These are phyloP conservation scores for Caenorhabditis inopinata DNA, from an alignment of 1,140 invertebrate species.

Conservation along the genomic window DNA sequence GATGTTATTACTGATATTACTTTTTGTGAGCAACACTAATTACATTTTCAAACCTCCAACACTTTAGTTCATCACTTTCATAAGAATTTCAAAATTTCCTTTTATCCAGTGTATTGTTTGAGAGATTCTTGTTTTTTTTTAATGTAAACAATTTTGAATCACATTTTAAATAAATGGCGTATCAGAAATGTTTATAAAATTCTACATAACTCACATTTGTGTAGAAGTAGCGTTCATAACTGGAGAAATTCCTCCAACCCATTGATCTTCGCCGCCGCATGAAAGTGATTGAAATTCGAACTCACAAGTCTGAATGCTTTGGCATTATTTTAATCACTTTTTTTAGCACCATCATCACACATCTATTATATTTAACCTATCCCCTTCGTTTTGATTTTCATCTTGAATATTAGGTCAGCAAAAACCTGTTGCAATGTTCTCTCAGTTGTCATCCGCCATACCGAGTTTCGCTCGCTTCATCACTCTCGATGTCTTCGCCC, in stretches of 20 bases:
- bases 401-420: neutral
- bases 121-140: too few relatives aligned
- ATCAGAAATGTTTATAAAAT: too few relatives aligned
- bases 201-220: constrained; percentile 47
- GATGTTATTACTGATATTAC: too few relatives aligned
- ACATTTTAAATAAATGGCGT: too few relatives aligned
- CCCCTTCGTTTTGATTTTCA: neutral
- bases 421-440: constrained; percentile 3
- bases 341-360: neutral
- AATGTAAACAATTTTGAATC: too few relatives aligned
- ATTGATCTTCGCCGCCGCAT: constrained; percentile 52
- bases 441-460: too few relatives aligned
- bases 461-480: too few relatives aligned
- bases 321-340: neutral
- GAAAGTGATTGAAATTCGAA: constrained; percentile 51
- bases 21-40: too few relatives aligned
- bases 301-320: constrained; percentile 53
- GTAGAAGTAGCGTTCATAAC: constrained; percentile 52
- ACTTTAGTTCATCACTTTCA: too few relatives aligned
- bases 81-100: too few relatives aligned
- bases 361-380: neutral
- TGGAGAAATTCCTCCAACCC: constrained; percentile 61
- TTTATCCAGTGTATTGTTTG: too few relatives aligned
- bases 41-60: too few relatives aligned
- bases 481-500: neutral